phyloP scores from a whole-genome alignment of 1,140 invertebrate genomes.

The Drosophila punjabiensis region DNA sequence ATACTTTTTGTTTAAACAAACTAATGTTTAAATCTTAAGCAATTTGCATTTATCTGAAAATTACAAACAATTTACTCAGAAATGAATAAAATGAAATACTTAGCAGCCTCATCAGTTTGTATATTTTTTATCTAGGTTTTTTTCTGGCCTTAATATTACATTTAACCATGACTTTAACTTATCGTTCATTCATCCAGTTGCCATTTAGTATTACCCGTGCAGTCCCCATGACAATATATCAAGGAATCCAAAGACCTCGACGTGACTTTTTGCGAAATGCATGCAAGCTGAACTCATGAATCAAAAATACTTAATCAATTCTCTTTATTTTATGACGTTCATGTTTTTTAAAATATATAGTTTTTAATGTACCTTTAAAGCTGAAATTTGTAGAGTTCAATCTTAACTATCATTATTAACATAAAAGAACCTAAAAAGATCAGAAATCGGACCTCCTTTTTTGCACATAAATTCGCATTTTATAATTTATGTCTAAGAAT shows the following conservation, averaged over 20 bases:
- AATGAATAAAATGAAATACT: not conserved
- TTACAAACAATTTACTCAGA: not conserved
- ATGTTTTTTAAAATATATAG: not conserved
- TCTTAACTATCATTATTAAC: not conserved
- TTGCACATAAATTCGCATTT: not conserved
- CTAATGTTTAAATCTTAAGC: not conserved
- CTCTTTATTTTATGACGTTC: not conserved
- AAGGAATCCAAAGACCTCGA: constrained; percentile 2
- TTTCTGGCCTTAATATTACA: not conserved
- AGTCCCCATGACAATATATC: not conserved
- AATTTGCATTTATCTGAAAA: not conserved
- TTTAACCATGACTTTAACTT: not conserved
- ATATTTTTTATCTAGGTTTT: not conserved
- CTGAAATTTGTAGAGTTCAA: too few relatives aligned
- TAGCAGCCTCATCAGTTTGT: not conserved
- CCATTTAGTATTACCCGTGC: not conserved
- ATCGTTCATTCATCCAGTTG: constrained; percentile 10
- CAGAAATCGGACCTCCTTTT: not conserved
- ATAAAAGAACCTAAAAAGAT: not conserved
- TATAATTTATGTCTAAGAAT: not conserved
- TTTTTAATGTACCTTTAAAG: not conserved
- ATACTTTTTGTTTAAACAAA: not conserved
- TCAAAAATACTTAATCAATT: constrained; percentile 4
- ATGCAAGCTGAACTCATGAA: constrained; percentile 11
- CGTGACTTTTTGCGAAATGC: constrained; percentile 8